Evolutionary conservation across 2,888 invertebrate genomes (phyloP).

Genomic region (Mesoligia furuncula): DNA sequence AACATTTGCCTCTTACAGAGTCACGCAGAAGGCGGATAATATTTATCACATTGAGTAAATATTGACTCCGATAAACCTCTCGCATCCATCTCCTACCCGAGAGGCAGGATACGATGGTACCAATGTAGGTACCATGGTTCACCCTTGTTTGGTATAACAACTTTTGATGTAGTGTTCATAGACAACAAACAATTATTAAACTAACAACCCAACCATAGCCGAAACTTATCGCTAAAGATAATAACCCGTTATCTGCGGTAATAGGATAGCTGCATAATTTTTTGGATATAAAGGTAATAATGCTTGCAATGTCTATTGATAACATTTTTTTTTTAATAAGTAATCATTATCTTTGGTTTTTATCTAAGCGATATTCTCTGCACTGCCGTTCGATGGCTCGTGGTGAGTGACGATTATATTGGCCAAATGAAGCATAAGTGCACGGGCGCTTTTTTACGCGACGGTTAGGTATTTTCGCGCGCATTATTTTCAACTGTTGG

Average conservation of each 20-base stretch:
- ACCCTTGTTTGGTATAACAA: too few species aligned
- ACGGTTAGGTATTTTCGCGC: background rate
- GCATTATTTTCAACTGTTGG: background rate
- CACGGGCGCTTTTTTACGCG: background rate
- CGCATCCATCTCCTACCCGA: slow-evolving; percentile 29
- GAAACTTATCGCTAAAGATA: slow-evolving; percentile 45
- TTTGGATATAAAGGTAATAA: slow-evolving; percentile 7
- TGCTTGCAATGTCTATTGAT: background rate
- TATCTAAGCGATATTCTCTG: background rate
- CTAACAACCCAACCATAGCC: slow-evolving; percentile 25
- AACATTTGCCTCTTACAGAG: background rate
- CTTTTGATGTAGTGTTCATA: too few species aligned
- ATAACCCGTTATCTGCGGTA: slow-evolving; percentile 24
- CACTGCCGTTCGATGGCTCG: background rate
- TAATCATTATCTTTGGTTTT: background rate
- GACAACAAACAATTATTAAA: slow-evolving; percentile 35
- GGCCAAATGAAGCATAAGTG: background rate
- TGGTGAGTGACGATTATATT: background rate
- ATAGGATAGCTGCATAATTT: slow-evolving; percentile 3
- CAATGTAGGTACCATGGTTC: too few species aligned
- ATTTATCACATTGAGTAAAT: slow-evolving; percentile 39
- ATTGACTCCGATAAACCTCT: slow-evolving; percentile 37
- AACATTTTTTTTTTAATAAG: background rate
- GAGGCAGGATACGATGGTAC: slow-evolving; percentile 43
- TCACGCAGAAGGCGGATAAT: background rate